phyloP scores from a whole-genome alignment of 2,797 vertebrate species.

The Merluccius polli region DNA sequence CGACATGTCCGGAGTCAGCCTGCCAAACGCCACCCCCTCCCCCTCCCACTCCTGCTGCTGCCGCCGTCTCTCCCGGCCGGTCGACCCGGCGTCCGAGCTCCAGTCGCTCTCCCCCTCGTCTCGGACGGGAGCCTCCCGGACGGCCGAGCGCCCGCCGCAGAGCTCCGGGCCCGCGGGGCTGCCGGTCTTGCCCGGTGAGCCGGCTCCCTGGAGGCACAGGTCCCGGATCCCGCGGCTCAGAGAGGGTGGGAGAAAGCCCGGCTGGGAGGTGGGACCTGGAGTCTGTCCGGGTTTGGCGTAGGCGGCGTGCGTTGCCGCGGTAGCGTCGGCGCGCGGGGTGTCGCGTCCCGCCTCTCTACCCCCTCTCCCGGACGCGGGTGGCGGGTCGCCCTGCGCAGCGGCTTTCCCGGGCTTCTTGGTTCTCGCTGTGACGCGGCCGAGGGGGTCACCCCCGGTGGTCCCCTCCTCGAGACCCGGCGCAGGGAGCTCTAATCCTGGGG shows the following conservation, averaged over 20 bases:
- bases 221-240: slow-evolving; percentile 42
- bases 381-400: neutral
- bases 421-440: slow-evolving; percentile 4
- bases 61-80: slow-evolving; percentile 37
- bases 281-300: slow-evolving; percentile 24
- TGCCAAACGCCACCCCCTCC: slow-evolving; percentile 42
- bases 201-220: slow-evolving; percentile 40
- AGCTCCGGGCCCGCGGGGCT: slow-evolving; percentile 23
- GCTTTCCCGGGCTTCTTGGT: neutral
- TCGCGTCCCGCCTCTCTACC: slow-evolving; percentile 5
- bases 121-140: slow-evolving; percentile 74
- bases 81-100: slow-evolving; percentile 56
- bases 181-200: slow-evolving; percentile 43
- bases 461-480: slow-evolving; percentile 34
- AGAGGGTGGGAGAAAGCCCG: neutral
- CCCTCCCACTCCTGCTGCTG: slow-evolving; percentile 19
- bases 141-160: slow-evolving; percentile 38
- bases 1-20: slow-evolving; percentile 43
- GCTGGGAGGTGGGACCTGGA: slow-evolving; percentile 16
- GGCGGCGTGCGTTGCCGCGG: neutral
- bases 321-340: neutral
- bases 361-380: slow-evolving; percentile 24
- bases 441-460: slow-evolving; percentile 22
- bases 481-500: slow-evolving; percentile 16
- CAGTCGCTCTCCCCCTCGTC: slow-evolving; percentile 68